Percentiles rank a stretch among this genome's conserved stretches.
Conservation (phyloP, 2,888 invertebrate genomes). For the Ametastegia equiseti region DNA sequence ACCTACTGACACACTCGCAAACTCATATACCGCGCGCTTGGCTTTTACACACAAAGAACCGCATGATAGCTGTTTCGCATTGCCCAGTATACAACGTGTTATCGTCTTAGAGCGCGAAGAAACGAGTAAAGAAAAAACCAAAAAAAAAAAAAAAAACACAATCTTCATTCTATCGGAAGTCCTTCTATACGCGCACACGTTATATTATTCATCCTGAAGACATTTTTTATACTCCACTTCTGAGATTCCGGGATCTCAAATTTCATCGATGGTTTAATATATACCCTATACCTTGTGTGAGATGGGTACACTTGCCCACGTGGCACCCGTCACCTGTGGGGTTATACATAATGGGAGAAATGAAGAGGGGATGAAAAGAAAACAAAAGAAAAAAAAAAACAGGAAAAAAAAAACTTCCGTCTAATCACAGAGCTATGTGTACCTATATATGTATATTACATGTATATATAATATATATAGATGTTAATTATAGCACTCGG, state of each 20-base stretch:
- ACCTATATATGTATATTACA: no score
- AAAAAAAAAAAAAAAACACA: not conserved
- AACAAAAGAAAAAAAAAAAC: not conserved
- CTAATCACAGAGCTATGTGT: no score
- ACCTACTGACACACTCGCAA: not conserved
- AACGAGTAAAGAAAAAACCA: not conserved
- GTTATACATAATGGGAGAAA: not conserved
- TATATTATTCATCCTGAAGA: constrained; percentile 9
- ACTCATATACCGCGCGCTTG: not conserved
- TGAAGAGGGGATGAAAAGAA: not conserved
- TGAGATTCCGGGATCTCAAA: constrained; percentile 13
- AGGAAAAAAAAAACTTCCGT: not conserved
- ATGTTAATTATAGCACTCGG: not conserved
- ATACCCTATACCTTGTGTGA: no score
- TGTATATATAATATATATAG: no score
- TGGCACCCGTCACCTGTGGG: not conserved
- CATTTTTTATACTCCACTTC: not conserved
- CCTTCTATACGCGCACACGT: not conserved
- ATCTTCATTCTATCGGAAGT: constrained; percentile 7
- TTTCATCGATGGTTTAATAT: not conserved
- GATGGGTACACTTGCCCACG: constrained; percentile 5
- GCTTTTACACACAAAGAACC: constrained; percentile 3
- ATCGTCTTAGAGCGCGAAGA: not conserved
- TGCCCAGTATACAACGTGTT: not conserved
- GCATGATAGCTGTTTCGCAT: not conserved